These are phyloP conservation scores for Heliothis peltigera DNA, from an alignment of 2,888 invertebrate genomes.

Conservation along the genomic window DNA sequence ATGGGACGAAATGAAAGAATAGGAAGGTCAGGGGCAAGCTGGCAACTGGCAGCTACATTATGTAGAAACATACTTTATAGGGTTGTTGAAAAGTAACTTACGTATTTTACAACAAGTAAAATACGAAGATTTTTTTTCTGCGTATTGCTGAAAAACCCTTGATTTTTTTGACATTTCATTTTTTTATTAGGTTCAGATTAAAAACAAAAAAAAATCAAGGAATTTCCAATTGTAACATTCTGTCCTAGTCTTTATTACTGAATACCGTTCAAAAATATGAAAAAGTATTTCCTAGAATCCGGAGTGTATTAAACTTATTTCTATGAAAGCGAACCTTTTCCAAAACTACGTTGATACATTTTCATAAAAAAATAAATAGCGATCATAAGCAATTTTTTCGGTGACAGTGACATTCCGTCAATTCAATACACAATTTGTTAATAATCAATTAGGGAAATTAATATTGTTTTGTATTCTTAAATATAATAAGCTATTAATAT, in stretches of 20 bases:
- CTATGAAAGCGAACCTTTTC: slow-evolving; percentile 27
- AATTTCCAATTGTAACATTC: too few species aligned
- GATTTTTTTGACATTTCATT: too few species aligned
- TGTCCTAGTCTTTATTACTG: not conserved
- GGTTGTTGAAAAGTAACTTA: too few species aligned
- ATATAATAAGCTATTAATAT: slow-evolving; percentile 37
- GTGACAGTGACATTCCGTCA: slow-evolving; percentile 52
- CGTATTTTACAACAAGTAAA: too few species aligned
- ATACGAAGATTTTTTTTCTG: too few species aligned
- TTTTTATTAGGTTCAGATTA: too few species aligned
- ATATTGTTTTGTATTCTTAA: slow-evolving; percentile 46
- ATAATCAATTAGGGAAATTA: slow-evolving; percentile 47
- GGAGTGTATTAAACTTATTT: not conserved
- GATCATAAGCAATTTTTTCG: slow-evolving; percentile 1
- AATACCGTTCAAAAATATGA: slow-evolving; percentile 3
- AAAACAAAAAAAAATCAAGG: too few species aligned
- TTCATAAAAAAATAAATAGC: slow-evolving; percentile 3
- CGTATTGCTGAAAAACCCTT: too few species aligned
- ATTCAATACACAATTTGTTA: slow-evolving; percentile 39
- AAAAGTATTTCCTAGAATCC: not conserved
- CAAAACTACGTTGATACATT: not conserved
- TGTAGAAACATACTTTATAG: not conserved
- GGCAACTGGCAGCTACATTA: not conserved
- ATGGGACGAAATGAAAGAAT: slow-evolving; percentile 5
- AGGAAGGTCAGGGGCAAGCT: slow-evolving; percentile 15